A percentile compares a stretch with the other conserved stretches of the same genome.
Evolutionary conservation across 2,113 vertebrate species (phyloP).

Genomic region (Aplodontia rufa): DNA sequence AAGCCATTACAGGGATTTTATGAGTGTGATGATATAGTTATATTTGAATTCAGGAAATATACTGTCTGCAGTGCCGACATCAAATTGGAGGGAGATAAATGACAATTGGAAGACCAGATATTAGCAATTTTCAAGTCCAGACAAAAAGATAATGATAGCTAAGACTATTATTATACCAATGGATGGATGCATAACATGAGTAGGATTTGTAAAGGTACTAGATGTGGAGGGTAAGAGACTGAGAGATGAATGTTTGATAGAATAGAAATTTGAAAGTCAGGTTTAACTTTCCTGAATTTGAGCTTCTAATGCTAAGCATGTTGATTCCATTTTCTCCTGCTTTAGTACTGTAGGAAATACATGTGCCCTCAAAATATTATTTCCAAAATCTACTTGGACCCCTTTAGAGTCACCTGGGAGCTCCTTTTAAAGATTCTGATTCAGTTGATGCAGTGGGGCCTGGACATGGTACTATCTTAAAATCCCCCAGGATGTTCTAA

Average conservation of each 20-base stretch:
- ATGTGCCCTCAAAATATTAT: background rate
- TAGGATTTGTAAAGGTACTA: background rate
- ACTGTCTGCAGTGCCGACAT: too few relatives aligned
- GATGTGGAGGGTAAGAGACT: background rate
- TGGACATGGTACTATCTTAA: background rate
- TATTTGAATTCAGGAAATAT: background rate
- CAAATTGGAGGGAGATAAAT: background rate
- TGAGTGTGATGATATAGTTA: background rate
- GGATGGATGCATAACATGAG: background rate
- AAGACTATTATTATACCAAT: background rate
- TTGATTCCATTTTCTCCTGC: background rate
- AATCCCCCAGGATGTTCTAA: background rate
- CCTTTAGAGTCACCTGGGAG: background rate
- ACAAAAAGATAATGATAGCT: background rate
- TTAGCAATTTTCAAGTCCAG: background rate
- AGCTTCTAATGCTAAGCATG: background rate
- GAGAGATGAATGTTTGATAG: background rate
- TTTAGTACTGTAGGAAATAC: background rate
- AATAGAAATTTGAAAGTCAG: background rate
- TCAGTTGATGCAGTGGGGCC: rapidly evolving
- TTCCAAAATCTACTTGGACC: background rate
- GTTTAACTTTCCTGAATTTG: background rate
- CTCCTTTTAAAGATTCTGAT: background rate
- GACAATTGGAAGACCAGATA: background rate
- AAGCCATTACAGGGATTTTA: background rate